A percentile compares a stretch with the other conserved stretches of the same genome.
Evolutionary conservation across 2,888 invertebrate genomes (phyloP).

Genomic region (Apamea monoglypha): DNA sequence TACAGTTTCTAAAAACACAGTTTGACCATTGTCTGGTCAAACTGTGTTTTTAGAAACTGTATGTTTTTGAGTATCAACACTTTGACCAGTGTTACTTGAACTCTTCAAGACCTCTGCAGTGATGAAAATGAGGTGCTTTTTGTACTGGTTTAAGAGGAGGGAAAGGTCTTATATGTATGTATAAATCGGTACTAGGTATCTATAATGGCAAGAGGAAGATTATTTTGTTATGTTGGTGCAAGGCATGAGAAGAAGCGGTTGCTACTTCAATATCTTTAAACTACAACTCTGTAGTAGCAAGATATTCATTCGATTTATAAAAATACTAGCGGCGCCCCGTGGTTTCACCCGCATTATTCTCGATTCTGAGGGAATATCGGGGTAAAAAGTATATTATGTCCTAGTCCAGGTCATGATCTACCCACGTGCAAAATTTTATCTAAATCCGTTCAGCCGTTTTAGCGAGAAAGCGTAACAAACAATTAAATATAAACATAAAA

Average conservation of each 20-base stretch:
- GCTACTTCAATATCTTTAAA: not conserved
- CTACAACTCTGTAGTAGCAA: not conserved
- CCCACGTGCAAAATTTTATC: too few species aligned
- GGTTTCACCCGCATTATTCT: too few species aligned
- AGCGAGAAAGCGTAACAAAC: too few species aligned
- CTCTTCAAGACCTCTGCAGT: not conserved
- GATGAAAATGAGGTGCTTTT: not conserved
- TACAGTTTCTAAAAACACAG: slow-evolving; percentile 41
- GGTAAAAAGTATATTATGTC: too few species aligned
- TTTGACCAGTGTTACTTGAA: slow-evolving; percentile 26
- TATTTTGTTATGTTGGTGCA: slow-evolving; percentile 15
- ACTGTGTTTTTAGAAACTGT: too few species aligned
- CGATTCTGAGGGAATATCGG: too few species aligned
- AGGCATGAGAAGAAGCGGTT: not conserved
- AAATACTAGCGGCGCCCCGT: not conserved
- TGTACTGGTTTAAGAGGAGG: not conserved
- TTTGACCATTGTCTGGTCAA: too few species aligned
- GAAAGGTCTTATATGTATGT: slow-evolving; percentile 4
- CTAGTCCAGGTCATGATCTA: too few species aligned
- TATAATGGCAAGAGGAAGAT: slow-evolving; percentile 43
- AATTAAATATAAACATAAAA: too few species aligned
- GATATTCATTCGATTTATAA: not conserved
- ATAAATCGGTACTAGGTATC: slow-evolving; percentile 21
- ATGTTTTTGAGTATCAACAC: slow-evolving; percentile 6
- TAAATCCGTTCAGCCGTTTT: too few species aligned